Base-by-base conservation (phyloP, 2,113 vertebrate species). In the Ctenomys sociabilis region DNA sequence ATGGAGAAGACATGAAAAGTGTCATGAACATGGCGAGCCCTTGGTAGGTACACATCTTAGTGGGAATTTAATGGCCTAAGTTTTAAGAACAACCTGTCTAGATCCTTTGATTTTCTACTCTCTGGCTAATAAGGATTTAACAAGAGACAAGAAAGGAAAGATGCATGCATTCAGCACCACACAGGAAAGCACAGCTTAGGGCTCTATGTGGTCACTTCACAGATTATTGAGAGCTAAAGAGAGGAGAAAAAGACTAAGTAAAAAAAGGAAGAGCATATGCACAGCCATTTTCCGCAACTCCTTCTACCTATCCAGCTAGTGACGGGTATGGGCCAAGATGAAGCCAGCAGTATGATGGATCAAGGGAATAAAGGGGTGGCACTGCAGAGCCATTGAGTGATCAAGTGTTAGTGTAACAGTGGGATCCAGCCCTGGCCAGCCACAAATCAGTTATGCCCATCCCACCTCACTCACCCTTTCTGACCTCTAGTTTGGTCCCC, bases 1-100 rank as follows among this genome's bases (percentile, higher is more conserved):
- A 91, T 45, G 14, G 30, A 85, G 81, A 84, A 91, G 57, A 93
- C n/a, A 57, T 68, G 84, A n/a, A 43, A 37, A 88, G 73, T 52
- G 4, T 59, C 9, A 32, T 24, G 35, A 73, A 96, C 35, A 83
- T 5, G 43, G 35, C 72, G 22, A 43, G 16, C 32, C 10, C 19
- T 84, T 61, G n/a, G 21, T 78, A 40, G 7, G 4, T 68, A 54
- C 40, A 43, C 17, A 49, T 19, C 35, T 85, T 35, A 75, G 37
- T 52, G 19, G 57, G 24, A 75, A 84, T 81, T 90, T 49, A 89
- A 84, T 87, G 37, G 52, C 13, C 1, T 68, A 5, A 52, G 4
- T 88, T 95, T 17, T 26, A 26, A 63, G 87, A 90, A 82, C 49
- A 80, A 68, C 24, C 10, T 70, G 16, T 49, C 17, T 88, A 73